phyloP scores from a whole-genome alignment of 2,797 vertebrate genomes.

The Prunella strophiata region DNA sequence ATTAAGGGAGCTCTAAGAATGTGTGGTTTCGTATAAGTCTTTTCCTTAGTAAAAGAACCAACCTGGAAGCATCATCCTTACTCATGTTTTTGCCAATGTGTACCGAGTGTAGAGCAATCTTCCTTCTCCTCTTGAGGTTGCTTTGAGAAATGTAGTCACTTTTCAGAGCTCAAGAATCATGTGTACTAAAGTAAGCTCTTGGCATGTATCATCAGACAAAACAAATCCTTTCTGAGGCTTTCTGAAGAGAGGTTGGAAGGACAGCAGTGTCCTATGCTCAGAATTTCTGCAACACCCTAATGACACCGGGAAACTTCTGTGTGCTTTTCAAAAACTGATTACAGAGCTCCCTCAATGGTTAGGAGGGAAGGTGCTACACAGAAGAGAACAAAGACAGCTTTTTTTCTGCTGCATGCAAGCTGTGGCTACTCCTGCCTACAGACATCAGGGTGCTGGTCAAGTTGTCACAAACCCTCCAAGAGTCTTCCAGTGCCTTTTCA shows the following conservation, averaged over 20 bases:
- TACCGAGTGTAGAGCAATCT: not conserved
- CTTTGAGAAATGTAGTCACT: not conserved
- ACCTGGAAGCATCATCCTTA: not conserved
- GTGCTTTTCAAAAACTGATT: not conserved
- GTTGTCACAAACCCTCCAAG: not conserved
- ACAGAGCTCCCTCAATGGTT: not conserved
- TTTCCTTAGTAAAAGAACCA: not conserved
- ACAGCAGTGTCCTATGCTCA: not conserved
- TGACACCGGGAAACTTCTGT: not conserved
- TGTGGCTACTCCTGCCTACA: not conserved
- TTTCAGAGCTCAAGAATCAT: not conserved
- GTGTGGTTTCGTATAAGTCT: not conserved
- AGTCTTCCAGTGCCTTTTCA: not conserved
- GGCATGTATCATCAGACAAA: not conserved
- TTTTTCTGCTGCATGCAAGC: not conserved
- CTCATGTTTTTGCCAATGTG: not conserved
- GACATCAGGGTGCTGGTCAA: not conserved
- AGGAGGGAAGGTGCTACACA: not conserved
- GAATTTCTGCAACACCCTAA: not conserved
- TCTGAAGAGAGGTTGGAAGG: not conserved
- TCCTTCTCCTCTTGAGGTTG: not conserved
- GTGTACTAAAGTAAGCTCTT: not conserved
- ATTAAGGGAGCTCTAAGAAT: not conserved
- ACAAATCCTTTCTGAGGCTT: not conserved
- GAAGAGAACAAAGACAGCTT: not conserved